phyloP scores from a whole-genome alignment of 2,888 invertebrate genomes.

The Xestobium rufovillosum region DNA sequence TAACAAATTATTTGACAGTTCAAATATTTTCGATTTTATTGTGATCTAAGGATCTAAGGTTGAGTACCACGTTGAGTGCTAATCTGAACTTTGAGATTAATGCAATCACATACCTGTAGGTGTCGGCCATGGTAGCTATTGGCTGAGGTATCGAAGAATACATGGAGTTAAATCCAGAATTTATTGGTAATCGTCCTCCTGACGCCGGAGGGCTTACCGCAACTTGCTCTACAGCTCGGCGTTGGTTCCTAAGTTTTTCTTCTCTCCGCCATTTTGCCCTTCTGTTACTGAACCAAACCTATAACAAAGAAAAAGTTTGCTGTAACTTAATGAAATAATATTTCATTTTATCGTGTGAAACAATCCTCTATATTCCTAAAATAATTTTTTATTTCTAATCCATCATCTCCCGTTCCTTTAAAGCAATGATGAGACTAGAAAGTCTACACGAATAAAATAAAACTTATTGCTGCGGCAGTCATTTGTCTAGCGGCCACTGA shows the following conservation, averaged over 20 bases:
- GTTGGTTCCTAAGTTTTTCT: conserved; percentile 93
- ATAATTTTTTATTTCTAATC: too few species aligned
- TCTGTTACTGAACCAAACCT: conserved; percentile 99
- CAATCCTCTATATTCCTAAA: conserved; percentile 21
- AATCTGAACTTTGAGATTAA: too few species aligned
- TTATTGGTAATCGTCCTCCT: conserved; percentile 60
- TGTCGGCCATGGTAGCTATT: conserved; percentile 85
- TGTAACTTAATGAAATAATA: too few species aligned
- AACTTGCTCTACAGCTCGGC: conserved; percentile 56
- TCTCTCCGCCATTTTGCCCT: conserved; percentile 99
- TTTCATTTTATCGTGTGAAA: conserved; percentile 11
- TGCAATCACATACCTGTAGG: conserved; percentile 82
- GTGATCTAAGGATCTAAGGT: too few species aligned
- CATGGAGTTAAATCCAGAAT: conserved; percentile 90
- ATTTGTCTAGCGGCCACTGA: too few species aligned
- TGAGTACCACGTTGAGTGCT: too few species aligned
- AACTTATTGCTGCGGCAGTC: too few species aligned
- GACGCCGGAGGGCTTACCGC: conserved; percentile 52
- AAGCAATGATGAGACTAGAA: too few species aligned
- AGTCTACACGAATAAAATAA: too few species aligned
- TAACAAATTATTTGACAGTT: too few species aligned
- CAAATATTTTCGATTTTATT: too few species aligned
- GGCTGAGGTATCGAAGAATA: conserved; percentile 93
- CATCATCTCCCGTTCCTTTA: too few species aligned
- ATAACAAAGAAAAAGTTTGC: conserved; percentile 31